Evolutionary conservation across 2,888 invertebrate species (phyloP).

Genomic region (Drosophila falleni): DNA sequence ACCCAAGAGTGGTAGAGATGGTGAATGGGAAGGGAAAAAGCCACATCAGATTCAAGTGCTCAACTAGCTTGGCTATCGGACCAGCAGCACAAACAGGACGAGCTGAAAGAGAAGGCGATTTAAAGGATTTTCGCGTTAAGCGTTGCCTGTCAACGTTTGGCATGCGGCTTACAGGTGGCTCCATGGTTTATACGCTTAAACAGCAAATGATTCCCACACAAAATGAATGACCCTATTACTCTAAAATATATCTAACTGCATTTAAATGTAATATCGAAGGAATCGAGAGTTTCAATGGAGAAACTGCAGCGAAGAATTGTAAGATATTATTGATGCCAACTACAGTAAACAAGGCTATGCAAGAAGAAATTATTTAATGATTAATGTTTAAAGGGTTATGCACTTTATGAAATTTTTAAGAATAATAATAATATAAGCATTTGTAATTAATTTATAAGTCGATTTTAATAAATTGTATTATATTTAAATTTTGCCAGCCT

Average conservation of each 20-base stretch:
- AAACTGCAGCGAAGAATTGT: neutral
- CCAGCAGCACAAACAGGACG: slow-evolving; percentile 19
- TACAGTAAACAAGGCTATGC: neutral
- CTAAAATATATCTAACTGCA: slow-evolving; percentile 37
- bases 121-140: slow-evolving; percentile 74
- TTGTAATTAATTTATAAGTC: no score
- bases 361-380: neutral
- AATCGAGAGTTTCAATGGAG: slow-evolving; percentile 1
- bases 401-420: no score
- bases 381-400: no score
- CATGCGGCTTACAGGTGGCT: slow-evolving; percentile 76
- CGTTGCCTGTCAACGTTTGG: slow-evolving; percentile 76
- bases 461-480: no score
- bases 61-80: slow-evolving; percentile 11
- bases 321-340: neutral
- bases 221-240: slow-evolving; percentile 55
- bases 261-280: slow-evolving; percentile 24
- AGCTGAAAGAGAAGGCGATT: slow-evolving; percentile 48
- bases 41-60: slow-evolving; percentile 44
- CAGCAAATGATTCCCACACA: slow-evolving; percentile 58
- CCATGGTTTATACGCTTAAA: slow-evolving; percentile 64
- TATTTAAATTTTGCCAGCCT: neutral
- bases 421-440: neutral
- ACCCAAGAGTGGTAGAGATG: no score
- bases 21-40: slow-evolving; percentile 16